Base-by-base conservation (phyloP, 2,113 vertebrate genomes). In the Gobio gobio region DNA sequence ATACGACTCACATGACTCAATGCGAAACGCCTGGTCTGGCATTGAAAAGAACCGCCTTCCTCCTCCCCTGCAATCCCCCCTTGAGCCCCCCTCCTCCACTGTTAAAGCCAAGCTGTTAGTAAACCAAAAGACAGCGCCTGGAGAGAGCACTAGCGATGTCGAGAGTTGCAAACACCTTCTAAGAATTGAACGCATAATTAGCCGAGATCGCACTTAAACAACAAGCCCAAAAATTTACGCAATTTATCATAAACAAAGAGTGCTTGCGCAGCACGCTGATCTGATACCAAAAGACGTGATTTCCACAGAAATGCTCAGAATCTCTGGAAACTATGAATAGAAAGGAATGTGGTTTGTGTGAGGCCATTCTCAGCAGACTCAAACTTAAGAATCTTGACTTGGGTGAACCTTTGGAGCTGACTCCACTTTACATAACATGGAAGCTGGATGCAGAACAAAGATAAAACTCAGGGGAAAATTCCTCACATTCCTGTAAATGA, bases 31-130 rank as follows among this genome's bases (percentile, higher is more conserved):
- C 61, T 10, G 26, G 33, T 45, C 68, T 78, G 88, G 61, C 70
- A 20, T 36, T 89, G 86, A 88, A 83, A 86, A 29, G 29, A 70
- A 5, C 63, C 22, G 24, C 74, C n/a, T 80, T 66, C 22, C 14
- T 66, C 58, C 24, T 58, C 51, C 77, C 66, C 20, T 78, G 6
- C 58, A 49, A 64, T 68, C 47, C 86, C 86, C 84, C 85, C 68
- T 70, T 36, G 13, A 58, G 64, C 33, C 40, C 43, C 49, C 87
- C 76, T 78, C 66, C 33, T 85, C 78, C 68, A 73, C 58, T 79
- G 75, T 77, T 84, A 82, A 86, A 88, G 88, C 64, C 74, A 72
- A 79, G 83, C 82, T 85, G 75, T 85, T 85, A 83, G 75, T 87
- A 79, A 89, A 87, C 68, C 81, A 73, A 75, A 82, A 83, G 47